phyloP scores from a whole-genome alignment of 2,113 vertebrate species.

The Oreochromis niloticus region DNA sequence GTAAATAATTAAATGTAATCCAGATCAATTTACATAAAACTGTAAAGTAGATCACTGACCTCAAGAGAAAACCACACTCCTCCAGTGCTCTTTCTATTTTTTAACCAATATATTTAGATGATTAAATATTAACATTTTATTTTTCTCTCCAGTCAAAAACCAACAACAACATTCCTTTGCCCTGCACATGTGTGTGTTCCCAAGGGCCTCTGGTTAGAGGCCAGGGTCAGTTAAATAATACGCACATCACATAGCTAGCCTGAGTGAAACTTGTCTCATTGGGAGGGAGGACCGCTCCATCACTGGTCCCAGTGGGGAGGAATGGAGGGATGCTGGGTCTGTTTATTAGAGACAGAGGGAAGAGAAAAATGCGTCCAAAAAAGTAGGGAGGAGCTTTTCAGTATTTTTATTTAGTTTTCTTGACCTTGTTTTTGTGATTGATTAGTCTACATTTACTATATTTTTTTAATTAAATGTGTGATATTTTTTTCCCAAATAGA shows the following conservation, averaged over 20 bases:
- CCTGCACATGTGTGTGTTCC: slow-evolving; percentile 35
- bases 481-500: neutral
- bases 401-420: fast-evolving
- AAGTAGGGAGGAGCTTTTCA: neutral
- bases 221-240: slow-evolving; percentile 51
- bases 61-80: neutral
- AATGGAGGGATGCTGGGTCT: slow-evolving; percentile 33
- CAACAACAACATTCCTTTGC: neutral
- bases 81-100: neutral
- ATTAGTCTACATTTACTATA: neutral
- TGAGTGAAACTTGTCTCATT: slow-evolving; percentile 39
- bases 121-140: neutral
- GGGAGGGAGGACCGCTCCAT: slow-evolving; percentile 39
- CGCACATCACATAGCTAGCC: slow-evolving; percentile 16
- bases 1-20: neutral
- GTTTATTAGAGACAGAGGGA: slow-evolving; percentile 48
- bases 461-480: neutral
- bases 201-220: slow-evolving; percentile 34
- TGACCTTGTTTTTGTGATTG: neutral
- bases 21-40: neutral
- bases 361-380: neutral
- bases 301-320: slow-evolving; percentile 36
- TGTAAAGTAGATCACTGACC: neutral
- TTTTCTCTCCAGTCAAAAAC: neutral
- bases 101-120: neutral